Evolutionary conservation across 1,140 invertebrate genomes (phyloP).

Genomic region (Brachionus koreanus): DNA sequence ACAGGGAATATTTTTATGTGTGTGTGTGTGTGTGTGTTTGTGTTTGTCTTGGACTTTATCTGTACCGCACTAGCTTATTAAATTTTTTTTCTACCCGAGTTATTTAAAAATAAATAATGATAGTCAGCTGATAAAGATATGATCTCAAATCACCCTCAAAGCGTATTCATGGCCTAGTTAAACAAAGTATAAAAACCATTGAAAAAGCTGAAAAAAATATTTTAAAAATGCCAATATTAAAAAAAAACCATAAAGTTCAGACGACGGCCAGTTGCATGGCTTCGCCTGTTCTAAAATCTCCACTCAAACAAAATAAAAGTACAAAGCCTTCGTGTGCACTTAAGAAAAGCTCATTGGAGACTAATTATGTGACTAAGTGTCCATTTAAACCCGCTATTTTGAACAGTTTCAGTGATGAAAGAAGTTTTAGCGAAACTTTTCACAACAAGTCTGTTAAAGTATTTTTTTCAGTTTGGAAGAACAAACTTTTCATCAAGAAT

Average conservation of each 20-base stretch:
- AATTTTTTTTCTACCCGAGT: not conserved
- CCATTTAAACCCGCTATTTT: not conserved
- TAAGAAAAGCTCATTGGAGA: not conserved
- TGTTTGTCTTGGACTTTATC: not conserved
- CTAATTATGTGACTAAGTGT: not conserved
- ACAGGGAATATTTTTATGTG: not conserved
- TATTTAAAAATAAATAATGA: conserved; percentile 19
- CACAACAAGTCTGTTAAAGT: conserved; percentile 14
- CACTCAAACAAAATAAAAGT: not conserved
- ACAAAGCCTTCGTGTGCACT: not conserved
- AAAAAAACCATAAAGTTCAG: not conserved
- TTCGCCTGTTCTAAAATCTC: not conserved
- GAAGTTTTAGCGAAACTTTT: not conserved
- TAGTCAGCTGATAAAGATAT: not conserved
- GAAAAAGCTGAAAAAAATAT: not conserved
- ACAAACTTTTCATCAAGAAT: too few species aligned
- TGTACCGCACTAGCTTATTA: not conserved
- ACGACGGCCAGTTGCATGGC: not conserved
- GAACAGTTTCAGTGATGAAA: not conserved
- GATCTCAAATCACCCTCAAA: conserved; percentile 5
- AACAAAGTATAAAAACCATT: not conserved
- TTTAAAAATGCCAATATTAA: not conserved
- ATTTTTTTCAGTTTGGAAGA: too few species aligned
- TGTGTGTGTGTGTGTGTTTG: not conserved
- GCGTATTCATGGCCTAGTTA: not conserved